phyloP scores from a whole-genome alignment of 2,888 invertebrate genomes.

The Tetranychus piercei region DNA sequence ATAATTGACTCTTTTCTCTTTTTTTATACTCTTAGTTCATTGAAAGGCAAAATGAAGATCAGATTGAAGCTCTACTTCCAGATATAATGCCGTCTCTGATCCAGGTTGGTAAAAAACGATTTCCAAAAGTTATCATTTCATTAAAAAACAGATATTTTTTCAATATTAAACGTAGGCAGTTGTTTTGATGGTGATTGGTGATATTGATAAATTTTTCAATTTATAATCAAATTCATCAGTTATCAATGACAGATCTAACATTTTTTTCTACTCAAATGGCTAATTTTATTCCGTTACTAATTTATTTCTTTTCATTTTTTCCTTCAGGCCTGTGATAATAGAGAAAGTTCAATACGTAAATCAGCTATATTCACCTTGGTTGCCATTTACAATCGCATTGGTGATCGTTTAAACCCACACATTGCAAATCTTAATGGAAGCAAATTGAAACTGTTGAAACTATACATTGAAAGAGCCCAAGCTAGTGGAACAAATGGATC shows the following conservation, averaged over 20 bases:
- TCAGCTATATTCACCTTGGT: constrained; percentile 95
- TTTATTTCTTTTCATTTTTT: not conserved
- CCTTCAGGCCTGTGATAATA: constrained; percentile 64
- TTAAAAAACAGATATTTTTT: no score
- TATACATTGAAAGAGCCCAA: constrained; percentile 45
- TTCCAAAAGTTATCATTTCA: no score
- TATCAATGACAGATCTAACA: no score
- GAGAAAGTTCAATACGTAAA: constrained; percentile 77
- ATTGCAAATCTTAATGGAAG: constrained; percentile 63
- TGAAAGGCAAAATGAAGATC: constrained; percentile 51
- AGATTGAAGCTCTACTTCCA: constrained; percentile 49
- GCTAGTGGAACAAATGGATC: no score
- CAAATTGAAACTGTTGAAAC: constrained; percentile 59
- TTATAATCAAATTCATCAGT: no score
- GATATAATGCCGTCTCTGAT: constrained; percentile 72
- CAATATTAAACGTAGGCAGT: no score
- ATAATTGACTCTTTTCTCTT: not conserved
- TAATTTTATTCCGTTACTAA: not conserved
- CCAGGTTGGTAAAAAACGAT: constrained; percentile 41
- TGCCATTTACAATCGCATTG: constrained; percentile 68
- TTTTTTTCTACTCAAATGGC: no score
- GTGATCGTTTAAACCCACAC: constrained; percentile 64
- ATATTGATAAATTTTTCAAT: not conserved
- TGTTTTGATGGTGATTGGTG: no score
- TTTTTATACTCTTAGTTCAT: constrained; percentile 37